Percentiles rank a stretch among this genome's conserved stretches.
These are phyloP conservation scores for Arothron firmamentum DNA, from an alignment of 2,113 vertebrate species.

Conservation along the genomic window DNA sequence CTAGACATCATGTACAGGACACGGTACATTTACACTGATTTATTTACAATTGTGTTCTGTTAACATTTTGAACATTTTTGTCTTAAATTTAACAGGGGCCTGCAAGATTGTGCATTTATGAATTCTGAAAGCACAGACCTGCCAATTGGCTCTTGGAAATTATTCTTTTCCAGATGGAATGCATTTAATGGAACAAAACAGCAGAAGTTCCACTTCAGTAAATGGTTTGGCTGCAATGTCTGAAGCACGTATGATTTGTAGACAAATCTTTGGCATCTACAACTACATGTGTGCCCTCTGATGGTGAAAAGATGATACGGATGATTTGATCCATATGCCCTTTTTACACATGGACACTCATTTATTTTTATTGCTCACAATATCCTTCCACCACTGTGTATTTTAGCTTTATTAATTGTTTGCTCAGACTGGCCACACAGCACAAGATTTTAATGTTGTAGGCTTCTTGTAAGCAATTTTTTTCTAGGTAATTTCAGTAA, in stretches of 20 bases:
- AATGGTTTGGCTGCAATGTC: slow-evolving; percentile 5
- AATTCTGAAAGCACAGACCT: too few species aligned
- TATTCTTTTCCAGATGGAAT: neutral
- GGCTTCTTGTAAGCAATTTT: too few species aligned
- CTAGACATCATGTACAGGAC: too few species aligned
- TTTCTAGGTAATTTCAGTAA: too few species aligned
- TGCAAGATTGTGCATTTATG: too few species aligned
- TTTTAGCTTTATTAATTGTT: too few species aligned
- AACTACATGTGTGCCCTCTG: slow-evolving; percentile 13
- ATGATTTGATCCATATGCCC: slow-evolving; percentile 5
- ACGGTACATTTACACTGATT: too few species aligned
- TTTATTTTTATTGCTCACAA: neutral
- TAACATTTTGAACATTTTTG: too few species aligned
- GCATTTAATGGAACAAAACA: slow-evolving; percentile 7
- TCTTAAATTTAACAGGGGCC: too few species aligned
- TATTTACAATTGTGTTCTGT: too few species aligned
- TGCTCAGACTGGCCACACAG: too few species aligned
- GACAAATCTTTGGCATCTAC: neutral
- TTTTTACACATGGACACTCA: neutral
- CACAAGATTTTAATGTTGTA: too few species aligned
- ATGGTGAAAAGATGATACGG: slow-evolving; percentile 5
- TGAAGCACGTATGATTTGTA: slow-evolving; percentile 14
- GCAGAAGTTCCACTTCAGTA: neutral
- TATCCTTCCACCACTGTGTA: neutral
- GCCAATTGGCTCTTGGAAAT: neutral